Evolutionary conservation across 2,797 vertebrate genomes (phyloP).

Genomic region (Coccyzus lansbergi): DNA sequence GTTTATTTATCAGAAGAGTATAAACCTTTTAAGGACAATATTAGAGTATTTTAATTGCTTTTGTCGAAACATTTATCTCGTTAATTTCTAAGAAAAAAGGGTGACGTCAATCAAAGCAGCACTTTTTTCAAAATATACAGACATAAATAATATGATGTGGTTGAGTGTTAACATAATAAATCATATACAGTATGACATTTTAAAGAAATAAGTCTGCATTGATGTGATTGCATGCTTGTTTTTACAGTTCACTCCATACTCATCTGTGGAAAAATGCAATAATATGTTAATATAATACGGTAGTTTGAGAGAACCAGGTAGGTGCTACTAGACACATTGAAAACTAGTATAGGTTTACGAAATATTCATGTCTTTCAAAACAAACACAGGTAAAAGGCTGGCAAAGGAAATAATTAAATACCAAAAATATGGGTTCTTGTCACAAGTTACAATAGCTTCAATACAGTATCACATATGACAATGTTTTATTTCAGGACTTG

Average conservation of each 20-base stretch:
- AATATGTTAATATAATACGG: constrained; percentile 86
- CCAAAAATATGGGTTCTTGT: constrained; percentile 75
- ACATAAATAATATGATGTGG: constrained; percentile 86
- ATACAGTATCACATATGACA: constrained; percentile 24
- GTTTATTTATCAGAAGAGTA: constrained; percentile 81
- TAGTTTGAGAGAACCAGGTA: constrained; percentile 86
- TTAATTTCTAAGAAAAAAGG: constrained; percentile 80
- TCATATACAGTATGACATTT: constrained; percentile 87
- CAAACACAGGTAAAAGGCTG: constrained; percentile 74
- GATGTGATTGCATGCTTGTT: constrained; percentile 88
- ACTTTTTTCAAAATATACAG: constrained; percentile 84
- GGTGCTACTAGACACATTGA: constrained; percentile 84
- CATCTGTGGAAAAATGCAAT: constrained; percentile 88
- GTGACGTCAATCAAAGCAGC: constrained; percentile 81
- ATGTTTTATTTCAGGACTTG: constrained; percentile 72
- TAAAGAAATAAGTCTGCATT: constrained; percentile 87
- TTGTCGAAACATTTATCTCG: constrained; percentile 80
- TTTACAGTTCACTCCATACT: constrained; percentile 82
- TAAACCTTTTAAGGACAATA: constrained; percentile 78
- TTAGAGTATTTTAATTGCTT: constrained; percentile 78
- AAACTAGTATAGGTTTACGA: constrained; percentile 84
- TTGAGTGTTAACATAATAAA: constrained; percentile 88
- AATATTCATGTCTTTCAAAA: constrained; percentile 78
- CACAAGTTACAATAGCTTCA: constrained; percentile 64
- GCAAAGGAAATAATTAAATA: constrained; percentile 75